phyloP scores from a whole-genome alignment of 2,113 vertebrate species.

The Heloderma charlesbogerti region DNA sequence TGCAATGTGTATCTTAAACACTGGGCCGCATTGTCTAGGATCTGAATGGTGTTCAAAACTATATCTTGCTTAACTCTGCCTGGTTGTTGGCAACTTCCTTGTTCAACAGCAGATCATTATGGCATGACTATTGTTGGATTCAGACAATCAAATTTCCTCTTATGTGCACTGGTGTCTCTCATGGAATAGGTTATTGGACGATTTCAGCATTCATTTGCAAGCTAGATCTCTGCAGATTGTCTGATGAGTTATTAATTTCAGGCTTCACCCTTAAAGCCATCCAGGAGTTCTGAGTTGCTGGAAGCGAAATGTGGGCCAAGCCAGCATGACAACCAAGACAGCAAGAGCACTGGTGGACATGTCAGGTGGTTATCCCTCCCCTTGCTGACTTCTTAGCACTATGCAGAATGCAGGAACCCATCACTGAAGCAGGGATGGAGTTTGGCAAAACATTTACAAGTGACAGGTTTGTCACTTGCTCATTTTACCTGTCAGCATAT shows the following conservation, averaged over 20 bases:
- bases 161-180: background rate
- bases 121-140: background rate
- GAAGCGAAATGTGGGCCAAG: too few relatives aligned
- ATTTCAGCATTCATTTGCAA: background rate
- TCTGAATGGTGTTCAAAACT: background rate
- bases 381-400: too few relatives aligned
- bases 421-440: too few relatives aligned
- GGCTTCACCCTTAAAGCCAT: too few relatives aligned
- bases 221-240: background rate
- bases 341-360: too few relatives aligned
- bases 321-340: too few relatives aligned
- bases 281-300: too few relatives aligned
- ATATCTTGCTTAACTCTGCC: background rate
- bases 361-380: too few relatives aligned
- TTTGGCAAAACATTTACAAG: too few relatives aligned
- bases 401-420: too few relatives aligned
- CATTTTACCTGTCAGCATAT: background rate
- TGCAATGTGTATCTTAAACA: background rate
- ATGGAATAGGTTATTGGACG: background rate
- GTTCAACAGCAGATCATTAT: background rate
- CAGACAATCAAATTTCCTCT: too few relatives aligned
- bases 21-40: background rate
- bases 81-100: background rate
- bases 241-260: background rate
- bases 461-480: too few relatives aligned